These are phyloP conservation scores for Spilosoma lubricipeda DNA, from an alignment of 2,888 invertebrate species.

Conservation along the genomic window DNA sequence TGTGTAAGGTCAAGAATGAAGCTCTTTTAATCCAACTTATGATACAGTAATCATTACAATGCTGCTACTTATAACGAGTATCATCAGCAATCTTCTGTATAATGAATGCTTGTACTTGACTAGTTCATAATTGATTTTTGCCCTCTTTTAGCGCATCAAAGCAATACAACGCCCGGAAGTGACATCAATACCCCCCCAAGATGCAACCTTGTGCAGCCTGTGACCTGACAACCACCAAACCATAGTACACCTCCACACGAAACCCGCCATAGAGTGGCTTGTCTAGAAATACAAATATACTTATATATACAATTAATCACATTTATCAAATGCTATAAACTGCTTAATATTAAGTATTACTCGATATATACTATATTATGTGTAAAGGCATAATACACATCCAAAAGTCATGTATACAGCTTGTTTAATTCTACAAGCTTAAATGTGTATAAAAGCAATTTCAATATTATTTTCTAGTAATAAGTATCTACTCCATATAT, in stretches of 20 bases:
- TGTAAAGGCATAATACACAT: not conserved
- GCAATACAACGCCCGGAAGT: conserved; percentile 73
- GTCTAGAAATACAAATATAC: conserved; percentile 57
- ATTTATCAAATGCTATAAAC: not conserved
- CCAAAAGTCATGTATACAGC: not conserved
- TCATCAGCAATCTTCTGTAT: no score
- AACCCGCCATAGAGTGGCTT: conserved; percentile 79
- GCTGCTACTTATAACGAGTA: no score
- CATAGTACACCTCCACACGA: conserved; percentile 53
- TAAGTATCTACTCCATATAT: not conserved
- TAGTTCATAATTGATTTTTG: not conserved
- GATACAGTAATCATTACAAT: no score
- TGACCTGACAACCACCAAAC: conserved; percentile 67
- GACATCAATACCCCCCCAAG: conserved; percentile 73
- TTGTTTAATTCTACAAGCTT: not conserved
- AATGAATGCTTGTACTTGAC: no score
- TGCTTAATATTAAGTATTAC: not conserved
- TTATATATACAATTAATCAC: not conserved
- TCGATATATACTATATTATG: not conserved
- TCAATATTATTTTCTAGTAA: not conserved
- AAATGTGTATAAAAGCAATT: conserved; percentile 18
- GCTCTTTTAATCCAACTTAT: not conserved
- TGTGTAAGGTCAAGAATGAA: not conserved
- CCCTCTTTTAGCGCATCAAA: conserved; percentile 70
- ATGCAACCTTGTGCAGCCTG: conserved; percentile 75